A percentile compares a stretch with the other conserved stretches of the same genome.
phyloP scores from a whole-genome alignment of 2,113 vertebrate species.

The Gymnobelideus leadbeateri region DNA sequence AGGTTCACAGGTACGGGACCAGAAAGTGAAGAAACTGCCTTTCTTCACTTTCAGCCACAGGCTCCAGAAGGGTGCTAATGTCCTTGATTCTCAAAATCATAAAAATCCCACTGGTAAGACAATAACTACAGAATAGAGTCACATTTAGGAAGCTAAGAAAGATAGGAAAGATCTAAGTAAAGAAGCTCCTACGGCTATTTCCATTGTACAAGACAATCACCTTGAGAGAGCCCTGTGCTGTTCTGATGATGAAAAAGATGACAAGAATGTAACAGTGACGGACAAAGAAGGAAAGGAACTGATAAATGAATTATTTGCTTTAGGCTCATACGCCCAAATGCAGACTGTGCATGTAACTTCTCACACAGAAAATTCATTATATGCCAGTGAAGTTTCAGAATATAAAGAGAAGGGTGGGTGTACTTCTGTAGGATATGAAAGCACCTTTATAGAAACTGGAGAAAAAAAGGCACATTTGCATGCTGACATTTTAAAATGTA shows the following conservation, averaged over 20 bases:
- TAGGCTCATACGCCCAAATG: background rate
- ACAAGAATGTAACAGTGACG: rapidly evolving
- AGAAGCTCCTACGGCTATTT: background rate
- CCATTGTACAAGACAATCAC: background rate
- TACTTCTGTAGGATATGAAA: constrained; percentile 17
- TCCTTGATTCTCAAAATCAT: constrained; percentile 1
- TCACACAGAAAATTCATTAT: background rate
- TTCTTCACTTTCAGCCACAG: background rate
- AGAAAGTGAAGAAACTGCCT: background rate
- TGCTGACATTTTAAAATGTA: background rate
- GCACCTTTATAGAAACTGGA: rapidly evolving
- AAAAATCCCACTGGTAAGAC: constrained; percentile 48
- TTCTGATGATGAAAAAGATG: rapidly evolving
- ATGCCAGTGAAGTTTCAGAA: background rate
- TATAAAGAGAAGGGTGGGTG: rapidly evolving
- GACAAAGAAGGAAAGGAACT: background rate
- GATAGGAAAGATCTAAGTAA: constrained; percentile 48
- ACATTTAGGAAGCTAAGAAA: constrained; percentile 50
- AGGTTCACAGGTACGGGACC: background rate
- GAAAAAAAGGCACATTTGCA: rapidly evolving
- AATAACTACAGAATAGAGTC: constrained; percentile 38
- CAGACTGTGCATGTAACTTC: background rate
- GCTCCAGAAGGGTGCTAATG: background rate
- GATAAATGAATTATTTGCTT: background rate
- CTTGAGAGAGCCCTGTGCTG: rapidly evolving